phyloP scores from a whole-genome alignment of 2,797 vertebrate genomes.

The Spondyliosoma cantharus region DNA sequence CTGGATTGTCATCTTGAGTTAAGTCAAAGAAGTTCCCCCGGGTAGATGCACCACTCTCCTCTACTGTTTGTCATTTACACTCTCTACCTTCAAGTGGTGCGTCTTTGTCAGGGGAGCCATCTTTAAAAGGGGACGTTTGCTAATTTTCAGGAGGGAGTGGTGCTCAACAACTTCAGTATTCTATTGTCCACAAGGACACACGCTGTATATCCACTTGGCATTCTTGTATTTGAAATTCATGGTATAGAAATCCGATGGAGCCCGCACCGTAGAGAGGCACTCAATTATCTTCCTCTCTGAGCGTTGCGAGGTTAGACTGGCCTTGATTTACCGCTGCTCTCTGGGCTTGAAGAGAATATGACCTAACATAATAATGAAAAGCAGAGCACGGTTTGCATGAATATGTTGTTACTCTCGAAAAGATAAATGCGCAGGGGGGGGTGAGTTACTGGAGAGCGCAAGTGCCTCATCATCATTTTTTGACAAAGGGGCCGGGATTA shows the following conservation, averaged over 20 bases:
- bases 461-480: slow-evolving; percentile 65
- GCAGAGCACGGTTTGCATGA: slow-evolving; percentile 41
- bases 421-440: slow-evolving; percentile 24
- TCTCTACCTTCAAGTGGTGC: neutral
- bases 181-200: slow-evolving; percentile 18
- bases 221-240: slow-evolving; percentile 24
- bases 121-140: slow-evolving; percentile 10
- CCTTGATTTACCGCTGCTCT: slow-evolving; percentile 44
- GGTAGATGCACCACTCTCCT: slow-evolving; percentile 1
- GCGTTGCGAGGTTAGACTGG: slow-evolving; percentile 19
- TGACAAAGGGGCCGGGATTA: slow-evolving; percentile 60
- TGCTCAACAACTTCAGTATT: neutral
- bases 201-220: neutral
- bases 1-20: slow-evolving; percentile 29
- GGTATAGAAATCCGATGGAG: slow-evolving; percentile 11
- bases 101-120: slow-evolving; percentile 15
- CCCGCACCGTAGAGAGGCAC: slow-evolving; percentile 28
- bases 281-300: slow-evolving; percentile 38
- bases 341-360: slow-evolving; percentile 38
- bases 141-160: neutral
- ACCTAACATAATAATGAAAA: slow-evolving; percentile 53
- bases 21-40: slow-evolving; percentile 18
- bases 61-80: slow-evolving; percentile 25
- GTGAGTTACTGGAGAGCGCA: slow-evolving; percentile 16
- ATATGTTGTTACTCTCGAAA: slow-evolving; percentile 44